Evolutionary conservation across 1,140 invertebrate species (phyloP), one percentile per base, ranked within the genome.

Genomic region (Euwallacea similis): DNA sequence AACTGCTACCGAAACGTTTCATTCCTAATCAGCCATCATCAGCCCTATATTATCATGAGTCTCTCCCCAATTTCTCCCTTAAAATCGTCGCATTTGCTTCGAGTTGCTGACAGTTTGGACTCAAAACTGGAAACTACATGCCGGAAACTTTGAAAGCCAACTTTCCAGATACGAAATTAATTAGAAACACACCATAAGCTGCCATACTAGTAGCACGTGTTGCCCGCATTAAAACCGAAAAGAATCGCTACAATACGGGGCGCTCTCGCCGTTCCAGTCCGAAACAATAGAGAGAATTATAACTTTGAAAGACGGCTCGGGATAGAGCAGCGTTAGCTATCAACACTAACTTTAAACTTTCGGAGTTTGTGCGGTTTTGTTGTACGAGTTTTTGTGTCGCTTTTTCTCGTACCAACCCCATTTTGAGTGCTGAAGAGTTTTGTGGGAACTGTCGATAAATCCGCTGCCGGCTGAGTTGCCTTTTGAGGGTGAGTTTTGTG

Each of bases 261-360:
- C 13, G 54, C 7, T 11, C 10, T 41, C 33, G 42, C 13, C 42
- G 65, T 67, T 67, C 59, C 65, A 67, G 65, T 58, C 15, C 65
- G 43, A 67, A 67, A 67, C 65, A 67, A 67, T 67, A 67, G 65
- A 67, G 54, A 33, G 65, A 67, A 67, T 67, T 59, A 67, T 67
- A 58, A 67, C 33, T 43, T 42, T 58, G 54, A 67, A 67, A 67
- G 65, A 56, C 55, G 64, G 47, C 15, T 11, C 43, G 33, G 33
- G 47, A 66, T 15, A 43, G 42, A 55, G 11, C 15, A 11, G 64
- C 64, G 64, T 55, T 66, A 21, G 47, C n/a, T 42, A 66, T 41
- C 47, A 54, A 66, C 47, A 55, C 64, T 15, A 66, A 66, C 64
- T 66, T 56, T 42, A 7, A 55, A 67, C 8, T 59, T 58, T 64